A percentile compares a stretch with the other conserved stretches of the same genome.
Conservation (phyloP, 1,140 invertebrate species). For the Sitodiplosis mosellana region DNA sequence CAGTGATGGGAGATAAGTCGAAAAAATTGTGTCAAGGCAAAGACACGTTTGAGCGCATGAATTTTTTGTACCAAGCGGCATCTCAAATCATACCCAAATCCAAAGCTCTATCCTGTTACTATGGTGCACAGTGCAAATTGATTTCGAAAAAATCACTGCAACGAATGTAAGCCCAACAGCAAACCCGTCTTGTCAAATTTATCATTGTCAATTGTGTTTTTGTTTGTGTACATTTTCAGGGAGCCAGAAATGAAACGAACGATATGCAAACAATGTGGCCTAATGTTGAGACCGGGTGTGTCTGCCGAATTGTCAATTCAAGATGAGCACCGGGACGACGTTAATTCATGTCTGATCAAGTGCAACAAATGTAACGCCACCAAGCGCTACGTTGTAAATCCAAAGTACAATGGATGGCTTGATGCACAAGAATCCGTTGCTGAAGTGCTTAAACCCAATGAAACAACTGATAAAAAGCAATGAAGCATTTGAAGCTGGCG, state of each 20-base stretch:
- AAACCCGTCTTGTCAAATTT: neutral
- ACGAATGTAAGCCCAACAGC: slow-evolving; percentile 8
- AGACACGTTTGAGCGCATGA: slow-evolving; percentile 9
- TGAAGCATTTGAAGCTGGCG: too few species aligned
- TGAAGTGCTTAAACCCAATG: neutral
- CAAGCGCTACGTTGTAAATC: slow-evolving; percentile 6
- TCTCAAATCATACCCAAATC: slow-evolving; percentile 7
- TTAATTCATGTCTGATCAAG: neutral
- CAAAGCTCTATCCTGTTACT: slow-evolving; percentile 4
- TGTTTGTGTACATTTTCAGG: slow-evolving; percentile 2
- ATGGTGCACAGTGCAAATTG: slow-evolving; percentile 6
- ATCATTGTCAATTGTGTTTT: neutral
- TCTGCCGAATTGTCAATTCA: slow-evolving; percentile 4
- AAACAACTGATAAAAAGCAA: too few species aligned
- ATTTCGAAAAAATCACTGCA: slow-evolving; percentile 6
- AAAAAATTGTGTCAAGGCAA: slow-evolving; percentile 6
- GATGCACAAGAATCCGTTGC: slow-evolving; percentile 6
- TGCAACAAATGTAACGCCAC: slow-evolving; percentile 4
- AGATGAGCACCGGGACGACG: neutral
- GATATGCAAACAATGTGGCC: slow-evolving; percentile 7
- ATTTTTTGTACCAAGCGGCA: slow-evolving; percentile 9
- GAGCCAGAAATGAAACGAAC: slow-evolving; percentile 7
- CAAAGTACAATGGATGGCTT: slow-evolving; percentile 8
- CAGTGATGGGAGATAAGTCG: too few species aligned
- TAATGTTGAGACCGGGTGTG: slow-evolving; percentile 4